These are phyloP conservation scores for Mimachlamys varia DNA, from an alignment of 2,888 invertebrate species.

Conservation along the genomic window DNA sequence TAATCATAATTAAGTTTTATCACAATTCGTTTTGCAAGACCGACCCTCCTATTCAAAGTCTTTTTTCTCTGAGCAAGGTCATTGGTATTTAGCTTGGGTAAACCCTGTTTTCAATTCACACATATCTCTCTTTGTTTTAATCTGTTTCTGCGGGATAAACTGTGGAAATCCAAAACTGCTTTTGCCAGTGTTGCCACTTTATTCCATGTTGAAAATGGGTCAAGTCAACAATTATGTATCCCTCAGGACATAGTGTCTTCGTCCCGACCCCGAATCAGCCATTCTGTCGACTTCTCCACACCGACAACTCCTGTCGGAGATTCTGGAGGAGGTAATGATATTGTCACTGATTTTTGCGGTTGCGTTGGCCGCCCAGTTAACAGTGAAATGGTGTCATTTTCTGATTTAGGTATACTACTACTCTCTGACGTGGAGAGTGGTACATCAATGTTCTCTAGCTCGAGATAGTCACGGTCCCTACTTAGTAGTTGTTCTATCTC, in stretches of 20 bases:
- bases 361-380: constrained; percentile 49
- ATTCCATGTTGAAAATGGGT: neutral
- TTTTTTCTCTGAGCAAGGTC: neutral
- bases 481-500: constrained; percentile 75
- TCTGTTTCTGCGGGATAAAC: neutral
- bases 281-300: constrained; percentile 48
- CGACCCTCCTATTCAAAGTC: neutral
- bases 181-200: neutral
- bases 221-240: neutral
- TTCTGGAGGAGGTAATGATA: constrained; percentile 36
- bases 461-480: constrained; percentile 76
- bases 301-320: constrained; percentile 46
- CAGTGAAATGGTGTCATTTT: constrained; percentile 60
- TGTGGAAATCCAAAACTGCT: neutral
- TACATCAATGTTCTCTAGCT: constrained; percentile 78
- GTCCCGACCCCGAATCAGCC: constrained; percentile 44
- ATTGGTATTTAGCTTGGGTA: neutral
- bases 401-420: constrained; percentile 64
- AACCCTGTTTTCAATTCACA: neutral
- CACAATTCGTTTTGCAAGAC: constrained; percentile 36
- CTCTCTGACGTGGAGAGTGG: constrained; percentile 74
- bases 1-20: constrained; percentile 34
- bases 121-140: neutral
- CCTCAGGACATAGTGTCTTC: constrained; percentile 48
- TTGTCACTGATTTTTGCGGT: constrained; percentile 32